These are phyloP conservation scores for Pogonocichla stellata DNA, from an alignment of 2,113 vertebrate genomes.

Conservation along the genomic window DNA sequence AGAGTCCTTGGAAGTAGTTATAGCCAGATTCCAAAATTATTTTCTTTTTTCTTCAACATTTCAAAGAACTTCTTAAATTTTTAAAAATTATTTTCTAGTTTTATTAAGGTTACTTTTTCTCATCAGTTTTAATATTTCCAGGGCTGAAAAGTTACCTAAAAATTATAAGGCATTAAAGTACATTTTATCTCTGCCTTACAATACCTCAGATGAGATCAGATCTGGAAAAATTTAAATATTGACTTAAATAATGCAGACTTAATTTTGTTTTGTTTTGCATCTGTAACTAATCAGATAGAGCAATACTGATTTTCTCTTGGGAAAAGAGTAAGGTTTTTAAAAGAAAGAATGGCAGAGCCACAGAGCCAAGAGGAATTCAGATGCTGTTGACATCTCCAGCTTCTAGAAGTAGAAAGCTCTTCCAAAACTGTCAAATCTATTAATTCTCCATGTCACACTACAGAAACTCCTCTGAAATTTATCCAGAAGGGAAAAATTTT, in stretches of 20 bases:
- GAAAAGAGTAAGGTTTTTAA: not conserved
- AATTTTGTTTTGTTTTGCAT: not conserved
- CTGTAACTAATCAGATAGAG: not conserved
- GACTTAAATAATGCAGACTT: not conserved
- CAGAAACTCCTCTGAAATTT: not conserved
- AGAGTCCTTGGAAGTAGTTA: conserved; percentile 72
- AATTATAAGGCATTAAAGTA: not conserved
- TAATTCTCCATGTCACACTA: not conserved
- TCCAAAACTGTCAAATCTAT: not conserved
- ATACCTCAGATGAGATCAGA: not conserved
- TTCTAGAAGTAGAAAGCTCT: not conserved
- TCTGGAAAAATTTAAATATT: not conserved
- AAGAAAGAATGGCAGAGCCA: not conserved
- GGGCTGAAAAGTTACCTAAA: conserved; percentile 64
- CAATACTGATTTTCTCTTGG: not conserved
- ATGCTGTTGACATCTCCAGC: not conserved
- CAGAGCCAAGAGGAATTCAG: not conserved
- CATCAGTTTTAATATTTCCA: conserved; percentile 61
- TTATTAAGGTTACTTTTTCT: conserved; percentile 68
- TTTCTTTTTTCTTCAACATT: conserved; percentile 3
- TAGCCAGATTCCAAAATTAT: conserved; percentile 57
- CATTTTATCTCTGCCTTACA: not conserved
- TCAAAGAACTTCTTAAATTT: not conserved
- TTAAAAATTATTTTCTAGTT: not conserved
- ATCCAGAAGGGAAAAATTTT: not conserved